Evolutionary conservation across 92 coral and sea anemone genomes (phyloP), one percentile per base, ranked within the genome.

Genomic region (Actinostola sp.): DNA sequence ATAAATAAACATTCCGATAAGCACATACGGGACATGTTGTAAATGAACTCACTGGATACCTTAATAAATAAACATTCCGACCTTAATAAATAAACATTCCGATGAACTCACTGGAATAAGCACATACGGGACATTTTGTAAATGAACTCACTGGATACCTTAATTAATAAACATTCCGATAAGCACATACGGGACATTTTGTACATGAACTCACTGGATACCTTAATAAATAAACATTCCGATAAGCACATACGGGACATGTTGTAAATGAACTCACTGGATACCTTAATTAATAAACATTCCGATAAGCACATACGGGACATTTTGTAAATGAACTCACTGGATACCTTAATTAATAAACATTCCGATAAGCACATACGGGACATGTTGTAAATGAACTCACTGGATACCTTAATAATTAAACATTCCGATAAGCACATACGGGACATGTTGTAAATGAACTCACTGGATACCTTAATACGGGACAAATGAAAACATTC

Each of bases 31-130:
- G 8, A 39, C 7, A 39, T 39, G 7, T 39, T 39, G 45, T 39
- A n/a, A n/a, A 61, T 17, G n/a, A n/a, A n/a, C n/a, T n/a, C 60
- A 53, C 60, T 53, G 32, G 60, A 53, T 53, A 28, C 60, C 60
- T 53, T 6, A 39, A 39, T 7, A 14, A 39, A 39, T 39, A 39
- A 14, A 39, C 7, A 39, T 7, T 39, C 45, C 14, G 45, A 39
- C 45, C 7, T 39, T 7, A 7, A 39, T 14, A 39, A 39, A 39
- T 39, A 7, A 7, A 7, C 14, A 39, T 39, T 39, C 7, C 7
- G 8, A n/a, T n/a, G n/a, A n/a, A n/a, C n/a, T n/a, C n/a, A n/a
- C n/a, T n/a, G n/a, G n/a, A n/a, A 39, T 7, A 7, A 39, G 14
- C 7, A 7, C 7, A 39, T 39, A 7, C 14, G 45, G 45, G 8